Percentiles rank a stretch among this genome's conserved stretches.
phyloP scores from a whole-genome alignment of 2,113 vertebrate genomes.

The Calyptommatus sinebrachiatus region DNA sequence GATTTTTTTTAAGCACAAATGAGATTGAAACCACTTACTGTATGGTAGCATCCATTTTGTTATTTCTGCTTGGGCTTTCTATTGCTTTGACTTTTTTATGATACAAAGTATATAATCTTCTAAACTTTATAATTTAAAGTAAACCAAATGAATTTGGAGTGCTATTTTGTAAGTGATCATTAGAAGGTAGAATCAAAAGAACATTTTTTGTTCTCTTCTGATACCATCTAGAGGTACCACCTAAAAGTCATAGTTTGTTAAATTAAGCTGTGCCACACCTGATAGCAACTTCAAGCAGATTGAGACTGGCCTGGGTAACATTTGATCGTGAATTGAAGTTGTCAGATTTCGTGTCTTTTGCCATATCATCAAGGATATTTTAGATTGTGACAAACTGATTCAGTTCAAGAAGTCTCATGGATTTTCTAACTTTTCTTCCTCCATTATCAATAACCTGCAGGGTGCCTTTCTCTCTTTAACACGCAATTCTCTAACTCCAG shows the following conservation, averaged over 20 bases:
- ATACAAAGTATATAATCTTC: slow-evolving; percentile 30
- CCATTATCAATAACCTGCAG: slow-evolving; percentile 41
- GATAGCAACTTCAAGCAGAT: slow-evolving; percentile 41
- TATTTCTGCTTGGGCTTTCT: slow-evolving; percentile 44
- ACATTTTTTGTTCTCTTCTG: slow-evolving; percentile 18
- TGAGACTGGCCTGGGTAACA: slow-evolving; percentile 39
- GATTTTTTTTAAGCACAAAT: too few species aligned
- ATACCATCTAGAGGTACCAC: slow-evolving; percentile 14
- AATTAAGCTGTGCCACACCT: slow-evolving; percentile 57
- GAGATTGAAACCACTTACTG: too few species aligned
- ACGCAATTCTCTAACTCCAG: slow-evolving; percentile 41
- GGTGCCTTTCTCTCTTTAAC: slow-evolving; percentile 30
- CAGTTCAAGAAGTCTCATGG: slow-evolving; percentile 28
- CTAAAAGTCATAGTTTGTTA: slow-evolving; percentile 7
- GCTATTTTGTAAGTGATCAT: slow-evolving; percentile 45
- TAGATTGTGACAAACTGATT: slow-evolving; percentile 33
- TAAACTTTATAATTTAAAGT: slow-evolving; percentile 34
- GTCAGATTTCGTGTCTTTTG: slow-evolving; percentile 32
- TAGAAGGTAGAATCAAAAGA: slow-evolving; percentile 33
- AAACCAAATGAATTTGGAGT: slow-evolving; percentile 37
- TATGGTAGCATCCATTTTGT: background rate
- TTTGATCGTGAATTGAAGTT: slow-evolving; percentile 15
- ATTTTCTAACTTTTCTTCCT: slow-evolving; percentile 46
- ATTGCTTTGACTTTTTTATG: slow-evolving; percentile 49
- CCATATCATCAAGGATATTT: slow-evolving; percentile 45